These are phyloP conservation scores for Cynoglossus semilaevis DNA, from an alignment of 2,113 vertebrate species.

Conservation along the genomic window DNA sequence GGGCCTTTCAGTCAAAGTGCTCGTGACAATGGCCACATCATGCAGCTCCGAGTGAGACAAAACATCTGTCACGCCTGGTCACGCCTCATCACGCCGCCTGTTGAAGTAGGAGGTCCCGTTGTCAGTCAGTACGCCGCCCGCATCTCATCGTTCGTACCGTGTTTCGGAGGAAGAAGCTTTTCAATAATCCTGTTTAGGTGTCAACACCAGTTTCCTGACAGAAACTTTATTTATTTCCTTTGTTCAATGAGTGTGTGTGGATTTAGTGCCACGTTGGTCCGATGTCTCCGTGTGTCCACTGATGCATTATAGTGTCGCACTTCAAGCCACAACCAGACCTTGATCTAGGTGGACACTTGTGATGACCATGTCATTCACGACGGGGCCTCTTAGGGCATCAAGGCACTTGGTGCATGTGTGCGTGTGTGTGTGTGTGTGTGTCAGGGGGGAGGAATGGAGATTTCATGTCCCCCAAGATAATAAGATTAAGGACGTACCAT, in stretches of 20 bases:
- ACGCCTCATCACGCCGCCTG: conserved; percentile 55
- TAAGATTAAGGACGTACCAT: conserved; percentile 72
- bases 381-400: conserved; percentile 13
- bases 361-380: conserved; percentile 20
- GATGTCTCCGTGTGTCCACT: not conserved
- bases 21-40: conserved; percentile 50
- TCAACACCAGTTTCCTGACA: conserved; percentile 6
- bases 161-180: conserved; percentile 38
- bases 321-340: not conserved
- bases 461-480: conserved; percentile 75
- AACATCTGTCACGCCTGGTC: conserved; percentile 67
- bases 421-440: conserved; percentile 14
- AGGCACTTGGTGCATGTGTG: conserved; percentile 4
- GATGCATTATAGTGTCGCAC: not conserved
- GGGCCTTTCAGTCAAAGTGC: conserved; percentile 42
- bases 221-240: not conserved
- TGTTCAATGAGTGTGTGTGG: not conserved
- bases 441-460: conserved; percentile 64
- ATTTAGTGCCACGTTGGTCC: not conserved
- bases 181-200: conserved; percentile 29
- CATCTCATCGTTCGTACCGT: conserved; percentile 23
- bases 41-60: conserved; percentile 58
- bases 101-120: conserved; percentile 64
- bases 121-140: conserved; percentile 46
- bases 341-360: conserved; percentile 7